Conservation (phyloP, 2,113 vertebrate genomes). For the Peucedramus taeniatus region DNA sequence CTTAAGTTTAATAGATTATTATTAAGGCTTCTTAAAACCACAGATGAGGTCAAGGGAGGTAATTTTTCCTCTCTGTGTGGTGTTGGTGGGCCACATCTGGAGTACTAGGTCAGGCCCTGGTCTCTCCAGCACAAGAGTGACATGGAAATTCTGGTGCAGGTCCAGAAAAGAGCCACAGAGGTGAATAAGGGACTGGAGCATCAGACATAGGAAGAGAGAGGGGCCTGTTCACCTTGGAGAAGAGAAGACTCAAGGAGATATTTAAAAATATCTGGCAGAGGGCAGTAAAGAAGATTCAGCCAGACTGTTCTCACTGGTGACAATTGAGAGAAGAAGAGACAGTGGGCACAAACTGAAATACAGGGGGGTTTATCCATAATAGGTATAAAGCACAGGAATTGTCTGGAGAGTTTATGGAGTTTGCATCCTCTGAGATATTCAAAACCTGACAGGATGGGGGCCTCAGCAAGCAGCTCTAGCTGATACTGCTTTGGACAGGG, state of each 20-base stretch:
- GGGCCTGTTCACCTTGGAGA: not conserved
- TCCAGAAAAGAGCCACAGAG: not conserved
- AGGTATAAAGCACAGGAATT: not conserved
- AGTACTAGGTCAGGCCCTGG: not conserved
- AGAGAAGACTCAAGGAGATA: not conserved
- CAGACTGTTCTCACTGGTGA: not conserved
- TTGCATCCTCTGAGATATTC: not conserved
- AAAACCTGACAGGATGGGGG: not conserved
- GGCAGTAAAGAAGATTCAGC: not conserved
- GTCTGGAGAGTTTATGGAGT: not conserved
- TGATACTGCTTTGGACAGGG: not conserved
- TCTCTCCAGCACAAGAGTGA: not conserved
- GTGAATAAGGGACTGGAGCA: not conserved
- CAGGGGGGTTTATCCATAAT: not conserved
- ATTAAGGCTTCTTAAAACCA: not conserved
- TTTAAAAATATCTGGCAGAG: not conserved
- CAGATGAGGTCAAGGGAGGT: not conserved
- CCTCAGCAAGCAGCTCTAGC: not conserved
- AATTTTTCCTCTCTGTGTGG: not conserved
- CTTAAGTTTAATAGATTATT: not conserved
- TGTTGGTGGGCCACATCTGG: not conserved
- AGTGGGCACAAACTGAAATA: not conserved
- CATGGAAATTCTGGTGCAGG: not conserved
- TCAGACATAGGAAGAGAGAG: rapidly evolving
- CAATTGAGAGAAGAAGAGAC: not conserved